These are phyloP conservation scores for Malachius bipustulatus DNA, from an alignment of 2,888 invertebrate species.

Conservation along the genomic window DNA sequence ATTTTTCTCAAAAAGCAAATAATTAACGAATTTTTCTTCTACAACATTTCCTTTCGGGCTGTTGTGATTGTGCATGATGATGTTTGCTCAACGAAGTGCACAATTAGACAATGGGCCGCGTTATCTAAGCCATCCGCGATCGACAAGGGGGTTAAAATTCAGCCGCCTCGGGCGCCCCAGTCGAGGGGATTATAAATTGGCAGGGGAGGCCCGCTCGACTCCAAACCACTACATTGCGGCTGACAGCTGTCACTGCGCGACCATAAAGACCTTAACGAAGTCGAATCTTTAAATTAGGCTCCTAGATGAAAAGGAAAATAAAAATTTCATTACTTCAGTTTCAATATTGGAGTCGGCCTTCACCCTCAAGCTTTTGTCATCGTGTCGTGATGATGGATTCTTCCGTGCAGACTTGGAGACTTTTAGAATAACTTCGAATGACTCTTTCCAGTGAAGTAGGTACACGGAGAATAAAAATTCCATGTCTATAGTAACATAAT, in stretches of 20 bases:
- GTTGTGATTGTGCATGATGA: no score
- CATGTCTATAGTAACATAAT: no score
- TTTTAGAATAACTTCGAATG: no score
- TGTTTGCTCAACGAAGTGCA: slow-evolving; percentile 28
- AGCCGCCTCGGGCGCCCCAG: slow-evolving; percentile 24
- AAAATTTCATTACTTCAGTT: slow-evolving; percentile 2
- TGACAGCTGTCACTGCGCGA: slow-evolving; percentile 37
- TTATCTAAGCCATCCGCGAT: slow-evolving; percentile 29
- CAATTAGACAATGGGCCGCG: slow-evolving; percentile 34
- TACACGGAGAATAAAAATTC: no score
- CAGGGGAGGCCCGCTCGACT: slow-evolving; percentile 37
- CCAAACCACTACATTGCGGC: slow-evolving; percentile 38
- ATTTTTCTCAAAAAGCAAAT: no score
- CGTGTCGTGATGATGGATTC: no score
- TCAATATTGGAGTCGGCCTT: no score
- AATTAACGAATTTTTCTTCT: no score
- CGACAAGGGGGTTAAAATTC: slow-evolving; percentile 24
- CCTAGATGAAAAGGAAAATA: slow-evolving; percentile 14
- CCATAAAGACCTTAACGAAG: slow-evolving; percentile 35
- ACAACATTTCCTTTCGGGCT: no score
- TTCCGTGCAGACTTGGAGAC: no score
- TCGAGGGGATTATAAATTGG: slow-evolving; percentile 35
- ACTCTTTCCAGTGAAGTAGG: no score
- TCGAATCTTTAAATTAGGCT: slow-evolving; percentile 30
- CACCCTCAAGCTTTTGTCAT: no score